Evolutionary conservation across 2,113 vertebrate genomes (phyloP), one percentile per base, ranked within the genome.

Genomic region (Cisticola juncidis): DNA sequence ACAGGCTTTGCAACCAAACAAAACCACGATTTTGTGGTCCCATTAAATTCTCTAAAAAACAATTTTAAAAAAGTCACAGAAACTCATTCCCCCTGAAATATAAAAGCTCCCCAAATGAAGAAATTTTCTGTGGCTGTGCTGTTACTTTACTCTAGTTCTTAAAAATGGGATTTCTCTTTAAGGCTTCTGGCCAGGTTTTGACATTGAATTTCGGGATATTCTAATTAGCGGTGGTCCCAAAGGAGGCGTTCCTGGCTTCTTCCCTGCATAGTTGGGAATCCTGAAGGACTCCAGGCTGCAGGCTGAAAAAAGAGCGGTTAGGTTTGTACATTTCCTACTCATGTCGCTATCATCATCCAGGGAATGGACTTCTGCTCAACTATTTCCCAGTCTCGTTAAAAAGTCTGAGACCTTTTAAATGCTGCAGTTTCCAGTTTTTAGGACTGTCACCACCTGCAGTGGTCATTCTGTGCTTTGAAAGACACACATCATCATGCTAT

Each of bases 151-250:
- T 72, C 21, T 3, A 74, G 77, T 88, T 94, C 42, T 81, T 86
- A 87, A 85, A 85, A 48, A 23, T 2, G 7, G 81, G 47, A 36
- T 90, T 95, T 92, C 68, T 66, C 72, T 93, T 95, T 90, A 95
- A 96, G 92, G 79, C 93, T 92, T 94, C 78, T 3, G 21, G 93
- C 73, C 96, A 96, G 95, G 91, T 96, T 97, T 96, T 96, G 94
- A 97, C 93, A 92, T 77, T 86, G 86, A 86, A 93, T 96, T 97
- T 96, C 0, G 3, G 89, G 89, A 85, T 95, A 90, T 90, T 96
- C 81, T 88, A 80, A 96, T 95, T 95, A 92, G 48, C 71, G 48
- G 16, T 9, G 5, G 16, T 86, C 92, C 82, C 81, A 80, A 79
- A 84, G 85, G 81, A 82, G 5, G 78, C 2, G 1, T 92, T 97